phyloP scores from a whole-genome alignment of 2,113 vertebrate genomes.

The western clawed frog (Xenopus tropicalis) region UCB_Xtro_10.0 CM004450.2:26978001-26978500 shows the following conservation, averaged over 20 bases:
- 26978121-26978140: no score
- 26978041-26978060: no score
- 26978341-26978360: slow-evolving; percentile 54
- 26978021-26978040: no score
- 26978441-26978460: neutral
- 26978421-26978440: slow-evolving; percentile 1
- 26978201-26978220: neutral
- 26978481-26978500: neutral
- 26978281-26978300: slow-evolving; percentile 70
- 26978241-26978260: slow-evolving; percentile 22
- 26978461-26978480: neutral
- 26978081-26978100: no score
- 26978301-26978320: slow-evolving; percentile 81
- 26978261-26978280: slow-evolving; percentile 46
- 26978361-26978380: neutral
- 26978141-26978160: no score
- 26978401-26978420: slow-evolving; percentile 15
- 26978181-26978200: slow-evolving; percentile 7
- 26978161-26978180: no score
- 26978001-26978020: no score
- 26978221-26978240: neutral
- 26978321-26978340: slow-evolving; percentile 78
- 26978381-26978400: slow-evolving; percentile 13
- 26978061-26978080: no score
- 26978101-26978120: no score